Conservation (phyloP, 2,113 vertebrate species). For the Morone saxatilis region DNA sequence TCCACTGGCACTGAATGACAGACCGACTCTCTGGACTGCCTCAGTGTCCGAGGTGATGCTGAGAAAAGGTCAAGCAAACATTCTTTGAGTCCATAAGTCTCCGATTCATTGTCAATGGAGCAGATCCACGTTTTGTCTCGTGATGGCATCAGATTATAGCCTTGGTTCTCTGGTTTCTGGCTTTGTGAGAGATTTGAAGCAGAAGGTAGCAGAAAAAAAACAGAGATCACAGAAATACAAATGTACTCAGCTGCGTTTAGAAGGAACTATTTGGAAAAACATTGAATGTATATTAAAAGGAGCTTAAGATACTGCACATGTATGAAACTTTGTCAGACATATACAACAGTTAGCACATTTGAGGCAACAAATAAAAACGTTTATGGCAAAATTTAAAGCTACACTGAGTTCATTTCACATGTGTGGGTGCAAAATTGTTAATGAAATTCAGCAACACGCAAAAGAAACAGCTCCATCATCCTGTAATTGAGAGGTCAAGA, state of each 20-base stretch:
- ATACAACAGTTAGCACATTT: neutral
- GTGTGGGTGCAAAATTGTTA: slow-evolving; percentile 61
- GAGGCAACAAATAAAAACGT: neutral
- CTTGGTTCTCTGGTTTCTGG: slow-evolving; percentile 60
- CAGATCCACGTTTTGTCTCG: slow-evolving; percentile 61
- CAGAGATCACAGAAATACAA: slow-evolving; percentile 34
- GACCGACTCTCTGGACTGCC: slow-evolving; percentile 28
- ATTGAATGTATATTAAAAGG: neutral
- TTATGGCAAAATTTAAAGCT: slow-evolving; percentile 28
- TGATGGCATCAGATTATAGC: slow-evolving; percentile 52
- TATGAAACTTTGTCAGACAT: neutral
- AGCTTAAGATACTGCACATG: neutral
- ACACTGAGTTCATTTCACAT: slow-evolving; percentile 45
- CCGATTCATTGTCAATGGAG: slow-evolving; percentile 72
- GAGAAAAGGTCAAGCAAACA: slow-evolving; percentile 72
- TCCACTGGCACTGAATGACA: slow-evolving; percentile 68
- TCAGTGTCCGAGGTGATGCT: slow-evolving; percentile 53
- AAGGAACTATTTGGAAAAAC: neutral
- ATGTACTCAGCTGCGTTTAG: slow-evolving; percentile 19
- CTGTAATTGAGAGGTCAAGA: slow-evolving; percentile 81
- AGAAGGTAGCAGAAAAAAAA: slow-evolving; percentile 16
- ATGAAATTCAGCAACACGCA: slow-evolving; percentile 84
- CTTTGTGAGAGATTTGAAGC: slow-evolving; percentile 27
- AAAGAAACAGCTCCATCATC: slow-evolving; percentile 76
- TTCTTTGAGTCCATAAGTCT: slow-evolving; percentile 56